Evolutionary conservation across 2,888 invertebrate species (phyloP), one percentile per base, ranked within the genome.

Genomic region (Napeogenes inachia): DNA sequence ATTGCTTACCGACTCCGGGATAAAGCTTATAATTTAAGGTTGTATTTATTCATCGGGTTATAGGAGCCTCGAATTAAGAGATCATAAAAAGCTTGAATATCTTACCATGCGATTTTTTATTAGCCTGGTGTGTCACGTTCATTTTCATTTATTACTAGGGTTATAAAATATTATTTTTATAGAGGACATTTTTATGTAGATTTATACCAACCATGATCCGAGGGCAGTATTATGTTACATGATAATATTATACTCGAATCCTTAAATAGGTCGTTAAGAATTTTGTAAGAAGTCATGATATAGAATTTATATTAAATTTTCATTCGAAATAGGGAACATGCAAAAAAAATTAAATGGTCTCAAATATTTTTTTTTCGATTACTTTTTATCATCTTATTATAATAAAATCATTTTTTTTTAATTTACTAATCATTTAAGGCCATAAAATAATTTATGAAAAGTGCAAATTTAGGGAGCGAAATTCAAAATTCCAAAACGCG

Each of bases 31-130:
- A 60, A 42, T 57, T 38, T 56, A 46, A 45, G 32, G 13, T 6
- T 54, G 13, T 50, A 2, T 50, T 45, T 35, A 32, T 42, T 42
- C 42, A 54, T 60, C 38, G 32, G 35, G 53, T 56, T 13, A 21
- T 13, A 21, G 42, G 61, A 62, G 55, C 54, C 46, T 56, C 59
- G 45, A 60, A 56, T 63, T 38, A 5, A 32, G 21, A 46, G 59
- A 54, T 54, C 56, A 45, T 64, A 67, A 64, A 67, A 59, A 50
- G 50, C 59, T 64, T 47, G 58, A 54, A 42, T 55, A 64, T 61
- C 53, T 62, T 45, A 62, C 46, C 58, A n/a, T 59, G 53, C 54
- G 58, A 56, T 65, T 58, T 63, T 57, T 59, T 60, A 57, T 35
- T 61, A 55, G 54, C 42, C 13, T 45, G 30, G 21, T 55, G 33